Conservation (phyloP, 2,113 vertebrate species). For the Otolemur garnettii region DNA sequence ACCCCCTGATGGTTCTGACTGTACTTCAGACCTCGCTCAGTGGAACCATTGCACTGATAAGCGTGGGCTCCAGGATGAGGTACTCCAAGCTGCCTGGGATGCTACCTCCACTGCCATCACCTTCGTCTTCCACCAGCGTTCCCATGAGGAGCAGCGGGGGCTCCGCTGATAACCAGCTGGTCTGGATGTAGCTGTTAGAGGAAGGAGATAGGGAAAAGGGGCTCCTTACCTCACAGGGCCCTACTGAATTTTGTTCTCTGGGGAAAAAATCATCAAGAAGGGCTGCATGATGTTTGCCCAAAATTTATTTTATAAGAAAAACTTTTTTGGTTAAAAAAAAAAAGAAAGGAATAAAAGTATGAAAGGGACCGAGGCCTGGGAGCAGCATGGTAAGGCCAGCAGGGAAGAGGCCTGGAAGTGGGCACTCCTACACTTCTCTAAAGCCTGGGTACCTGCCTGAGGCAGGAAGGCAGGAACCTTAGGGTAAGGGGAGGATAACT, state of each 20-base stretch:
- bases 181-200: slow-evolving; percentile 50
- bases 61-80: slow-evolving; percentile 92
- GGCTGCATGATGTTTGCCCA: slow-evolving; percentile 84
- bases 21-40: slow-evolving; percentile 95
- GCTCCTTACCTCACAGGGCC: not conserved
- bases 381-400: slow-evolving; percentile 69
- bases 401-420: slow-evolving; percentile 67
- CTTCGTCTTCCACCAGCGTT: slow-evolving; percentile 96
- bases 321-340: slow-evolving; percentile 81
- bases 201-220: slow-evolving; percentile 63
- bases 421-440: slow-evolving; percentile 69
- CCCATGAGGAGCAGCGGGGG: slow-evolving; percentile 94
- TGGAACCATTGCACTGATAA: slow-evolving; percentile 96
- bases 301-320: slow-evolving; percentile 87
- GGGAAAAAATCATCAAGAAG: slow-evolving; percentile 79
- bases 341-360: slow-evolving; percentile 84
- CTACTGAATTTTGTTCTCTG: slow-evolving; percentile 74
- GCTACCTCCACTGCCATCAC: slow-evolving; percentile 89
- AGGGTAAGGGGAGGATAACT: not conserved
- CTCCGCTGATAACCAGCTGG: slow-evolving; percentile 84
- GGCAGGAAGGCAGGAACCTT: slow-evolving; percentile 54
- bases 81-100: slow-evolving; percentile 95
- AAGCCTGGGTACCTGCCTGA: slow-evolving; percentile 65
- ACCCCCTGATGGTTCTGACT: slow-evolving; percentile 92
- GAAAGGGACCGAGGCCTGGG: slow-evolving; percentile 80